Conservation (phyloP, 1,140 invertebrate species). For the Holotrichia oblita region DNA sequence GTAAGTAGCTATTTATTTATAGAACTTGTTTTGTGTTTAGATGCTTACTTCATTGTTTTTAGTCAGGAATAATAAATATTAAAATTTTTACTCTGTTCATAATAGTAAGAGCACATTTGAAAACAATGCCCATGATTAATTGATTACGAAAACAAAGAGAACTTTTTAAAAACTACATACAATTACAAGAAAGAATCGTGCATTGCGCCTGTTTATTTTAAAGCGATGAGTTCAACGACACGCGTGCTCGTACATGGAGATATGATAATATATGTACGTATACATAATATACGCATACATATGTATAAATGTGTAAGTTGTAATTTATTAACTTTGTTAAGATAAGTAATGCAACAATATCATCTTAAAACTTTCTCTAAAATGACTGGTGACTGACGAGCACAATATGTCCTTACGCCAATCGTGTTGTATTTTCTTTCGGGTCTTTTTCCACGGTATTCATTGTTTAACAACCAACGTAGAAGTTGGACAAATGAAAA, state of each 20-base stretch:
- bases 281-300: not conserved
- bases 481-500: slow-evolving; percentile 10
- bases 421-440: not conserved
- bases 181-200: slow-evolving; percentile 31
- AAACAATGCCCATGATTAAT: slow-evolving; percentile 23
- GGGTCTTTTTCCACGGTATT: not conserved
- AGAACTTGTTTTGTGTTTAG: too few relatives aligned
- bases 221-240: slow-evolving; percentile 28
- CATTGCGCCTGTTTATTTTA: slow-evolving; percentile 33
- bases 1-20: too few relatives aligned
- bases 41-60: not conserved
- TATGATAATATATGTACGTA: not conserved
- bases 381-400: slow-evolving; percentile 20
- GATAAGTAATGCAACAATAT: slow-evolving; percentile 35
- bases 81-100: not conserved
- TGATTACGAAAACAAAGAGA: slow-evolving; percentile 11
- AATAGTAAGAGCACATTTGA: not conserved
- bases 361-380: slow-evolving; percentile 30
- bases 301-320: slow-evolving; percentile 28
- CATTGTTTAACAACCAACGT: not conserved
- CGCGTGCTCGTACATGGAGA: slow-evolving; percentile 10
- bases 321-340: slow-evolving; percentile 31
- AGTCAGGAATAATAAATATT: not conserved
- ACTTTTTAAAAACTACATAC: not conserved
- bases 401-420: not conserved